Conservation (phyloP, 2,888 invertebrate species). For the Alviniconcha strummeri region DNA sequence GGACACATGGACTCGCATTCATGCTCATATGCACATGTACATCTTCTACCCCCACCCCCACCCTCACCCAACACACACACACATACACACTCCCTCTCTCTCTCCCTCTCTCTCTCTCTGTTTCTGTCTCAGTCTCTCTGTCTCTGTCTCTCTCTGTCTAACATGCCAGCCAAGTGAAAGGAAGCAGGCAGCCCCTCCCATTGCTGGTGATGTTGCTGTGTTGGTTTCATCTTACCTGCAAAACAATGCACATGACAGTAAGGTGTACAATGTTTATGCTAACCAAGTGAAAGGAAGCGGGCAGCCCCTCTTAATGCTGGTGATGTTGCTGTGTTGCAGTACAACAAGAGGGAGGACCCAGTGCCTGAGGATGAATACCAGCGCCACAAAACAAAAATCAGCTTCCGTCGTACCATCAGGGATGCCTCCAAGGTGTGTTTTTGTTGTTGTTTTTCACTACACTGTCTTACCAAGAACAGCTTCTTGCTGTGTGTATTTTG, state of each 20-base stretch:
- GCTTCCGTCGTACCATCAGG: conserved; percentile 61
- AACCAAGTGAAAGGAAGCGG: too few relatives aligned
- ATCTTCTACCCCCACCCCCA: background rate
- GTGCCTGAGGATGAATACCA: conserved; percentile 60
- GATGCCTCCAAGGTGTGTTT: conserved; percentile 48
- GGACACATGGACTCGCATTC: too few relatives aligned
- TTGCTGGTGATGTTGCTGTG: too few relatives aligned
- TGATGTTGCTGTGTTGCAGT: conserved; percentile 45
- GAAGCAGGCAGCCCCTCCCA: too few relatives aligned
- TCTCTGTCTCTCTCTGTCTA: background rate
- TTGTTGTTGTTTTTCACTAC: background rate
- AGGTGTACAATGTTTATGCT: too few relatives aligned
- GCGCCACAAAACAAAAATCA: conserved; percentile 55
- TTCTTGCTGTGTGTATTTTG: too few relatives aligned
- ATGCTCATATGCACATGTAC: too few relatives aligned
- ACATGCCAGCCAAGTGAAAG: background rate
- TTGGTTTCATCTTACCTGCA: too few relatives aligned
- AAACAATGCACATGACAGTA: too few relatives aligned
- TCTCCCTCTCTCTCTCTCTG: background rate
- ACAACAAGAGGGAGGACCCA: conserved; percentile 62
- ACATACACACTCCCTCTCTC: background rate
- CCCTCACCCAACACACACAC: background rate
- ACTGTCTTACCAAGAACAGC: too few relatives aligned
- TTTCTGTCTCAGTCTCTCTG: background rate
- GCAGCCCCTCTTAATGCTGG: too few relatives aligned